These are phyloP conservation scores for Trileptium ribeirensis DNA, from an alignment of 2,888 invertebrate genomes.

Conservation along the genomic window DNA sequence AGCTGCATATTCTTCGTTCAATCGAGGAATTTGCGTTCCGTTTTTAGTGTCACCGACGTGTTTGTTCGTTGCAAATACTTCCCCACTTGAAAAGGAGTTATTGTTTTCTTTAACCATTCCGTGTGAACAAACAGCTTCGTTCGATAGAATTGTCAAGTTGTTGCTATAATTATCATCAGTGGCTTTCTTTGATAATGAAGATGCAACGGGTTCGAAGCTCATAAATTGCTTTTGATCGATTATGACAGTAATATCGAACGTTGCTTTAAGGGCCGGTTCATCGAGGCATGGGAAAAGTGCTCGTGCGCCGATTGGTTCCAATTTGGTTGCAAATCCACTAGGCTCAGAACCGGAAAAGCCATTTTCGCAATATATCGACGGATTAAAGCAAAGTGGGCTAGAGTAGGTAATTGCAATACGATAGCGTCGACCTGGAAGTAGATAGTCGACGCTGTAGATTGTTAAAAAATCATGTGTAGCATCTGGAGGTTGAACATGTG, in stretches of 20 bases:
- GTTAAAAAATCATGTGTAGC: background rate
- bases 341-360: background rate
- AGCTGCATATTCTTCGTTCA: too few relatives aligned
- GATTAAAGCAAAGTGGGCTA: background rate
- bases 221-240: background rate
- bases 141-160: background rate
- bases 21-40: too few relatives aligned
- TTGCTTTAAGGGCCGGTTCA: conserved; percentile 20
- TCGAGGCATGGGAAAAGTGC: conserved; percentile 19
- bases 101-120: background rate
- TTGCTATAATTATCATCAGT: background rate
- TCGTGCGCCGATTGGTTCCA: conserved; percentile 8
- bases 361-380: background rate
- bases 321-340: conserved; percentile 17
- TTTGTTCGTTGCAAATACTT: too few relatives aligned
- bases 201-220: background rate
- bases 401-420: background rate
- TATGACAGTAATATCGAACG: conserved; percentile 5
- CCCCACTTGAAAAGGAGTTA: too few relatives aligned
- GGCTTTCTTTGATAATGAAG: background rate
- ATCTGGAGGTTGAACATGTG: too few relatives aligned
- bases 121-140: background rate
- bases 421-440: background rate
- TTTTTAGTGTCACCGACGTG: background rate
- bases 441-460: background rate